phyloP scores from a whole-genome alignment of 2,113 vertebrate species.

The Plestiodon gilberti region DNA sequence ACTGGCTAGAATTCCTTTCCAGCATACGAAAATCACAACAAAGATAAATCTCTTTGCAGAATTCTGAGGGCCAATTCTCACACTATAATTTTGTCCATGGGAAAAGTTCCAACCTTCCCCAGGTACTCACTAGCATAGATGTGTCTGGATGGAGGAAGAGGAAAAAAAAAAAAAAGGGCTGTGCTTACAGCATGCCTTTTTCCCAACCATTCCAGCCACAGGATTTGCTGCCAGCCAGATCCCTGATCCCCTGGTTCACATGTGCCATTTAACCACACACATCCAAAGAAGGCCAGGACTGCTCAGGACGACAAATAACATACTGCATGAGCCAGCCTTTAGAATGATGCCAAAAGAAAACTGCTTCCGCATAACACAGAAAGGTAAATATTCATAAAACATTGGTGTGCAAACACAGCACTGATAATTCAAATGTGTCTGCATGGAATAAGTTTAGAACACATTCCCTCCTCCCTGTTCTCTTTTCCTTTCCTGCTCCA shows the following conservation, averaged over 20 bases:
- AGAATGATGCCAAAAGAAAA: neutral
- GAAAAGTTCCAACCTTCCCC: neutral
- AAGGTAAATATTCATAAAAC: constrained; percentile 70
- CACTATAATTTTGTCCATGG: neutral
- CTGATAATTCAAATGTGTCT: constrained; percentile 64
- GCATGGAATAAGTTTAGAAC: neutral
- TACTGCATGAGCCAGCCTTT: neutral
- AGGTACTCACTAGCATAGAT: neutral
- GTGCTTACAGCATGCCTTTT: neutral
- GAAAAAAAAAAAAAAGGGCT: neutral
- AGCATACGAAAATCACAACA: neutral
- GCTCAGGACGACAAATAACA: neutral
- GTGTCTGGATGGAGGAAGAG: too few species aligned
- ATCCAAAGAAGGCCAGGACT: neutral
- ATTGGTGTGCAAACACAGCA: constrained; percentile 46
- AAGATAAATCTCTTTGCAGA: neutral
- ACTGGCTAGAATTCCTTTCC: neutral
- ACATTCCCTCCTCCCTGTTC: constrained; percentile 8
- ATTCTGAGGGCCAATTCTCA: neutral
- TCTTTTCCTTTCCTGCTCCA: constrained; percentile 42
- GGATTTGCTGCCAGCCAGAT: neutral
- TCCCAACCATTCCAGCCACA: neutral
- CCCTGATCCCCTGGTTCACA: neutral
- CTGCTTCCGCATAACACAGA: neutral
- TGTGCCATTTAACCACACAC: neutral